These are phyloP conservation scores for Astyanax mexicanus DNA, from an alignment of 2,797 vertebrate species.

Conservation along the genomic window DNA sequence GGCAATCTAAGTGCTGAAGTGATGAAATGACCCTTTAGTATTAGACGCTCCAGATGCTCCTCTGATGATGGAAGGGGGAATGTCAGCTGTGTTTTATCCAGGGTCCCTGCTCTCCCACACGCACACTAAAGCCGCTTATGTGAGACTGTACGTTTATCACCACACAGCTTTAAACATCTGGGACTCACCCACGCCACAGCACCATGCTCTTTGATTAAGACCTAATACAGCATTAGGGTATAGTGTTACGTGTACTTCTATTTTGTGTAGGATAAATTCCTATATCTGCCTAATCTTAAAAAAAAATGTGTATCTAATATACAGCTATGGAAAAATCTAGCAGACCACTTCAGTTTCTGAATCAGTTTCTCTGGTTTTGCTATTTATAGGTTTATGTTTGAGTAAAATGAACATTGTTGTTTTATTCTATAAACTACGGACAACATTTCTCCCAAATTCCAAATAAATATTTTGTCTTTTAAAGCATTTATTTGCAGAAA, in stretches of 20 bases:
- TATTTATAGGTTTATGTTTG: no score
- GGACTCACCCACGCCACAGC: slow-evolving; percentile 33
- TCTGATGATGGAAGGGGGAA: slow-evolving; percentile 24
- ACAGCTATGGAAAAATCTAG: no score
- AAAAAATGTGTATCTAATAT: no score
- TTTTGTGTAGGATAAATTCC: neutral
- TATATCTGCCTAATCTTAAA: no score
- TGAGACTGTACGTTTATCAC: slow-evolving; percentile 4
- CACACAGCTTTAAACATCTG: slow-evolving; percentile 11
- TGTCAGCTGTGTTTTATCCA: slow-evolving; percentile 57
- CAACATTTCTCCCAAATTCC: no score
- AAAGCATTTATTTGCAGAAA: no score
- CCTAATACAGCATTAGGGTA: slow-evolving; percentile 61
- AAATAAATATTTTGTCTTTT: no score
- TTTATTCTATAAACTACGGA: no score
- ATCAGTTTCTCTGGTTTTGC: no score
- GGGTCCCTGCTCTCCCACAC: slow-evolving; percentile 30
- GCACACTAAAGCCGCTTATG: slow-evolving; percentile 67
- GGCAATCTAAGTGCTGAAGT: slow-evolving; percentile 4
- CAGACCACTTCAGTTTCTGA: no score
- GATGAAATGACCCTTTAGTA: slow-evolving; percentile 16
- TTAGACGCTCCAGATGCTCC: slow-evolving; percentile 20
- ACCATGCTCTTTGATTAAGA: slow-evolving; percentile 62
- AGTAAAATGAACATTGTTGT: no score
- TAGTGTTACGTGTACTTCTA: neutral